phyloP scores from a whole-genome alignment of 37 sponge, comb jelly and placozoan species.

The Halichondria panicea region DNA sequence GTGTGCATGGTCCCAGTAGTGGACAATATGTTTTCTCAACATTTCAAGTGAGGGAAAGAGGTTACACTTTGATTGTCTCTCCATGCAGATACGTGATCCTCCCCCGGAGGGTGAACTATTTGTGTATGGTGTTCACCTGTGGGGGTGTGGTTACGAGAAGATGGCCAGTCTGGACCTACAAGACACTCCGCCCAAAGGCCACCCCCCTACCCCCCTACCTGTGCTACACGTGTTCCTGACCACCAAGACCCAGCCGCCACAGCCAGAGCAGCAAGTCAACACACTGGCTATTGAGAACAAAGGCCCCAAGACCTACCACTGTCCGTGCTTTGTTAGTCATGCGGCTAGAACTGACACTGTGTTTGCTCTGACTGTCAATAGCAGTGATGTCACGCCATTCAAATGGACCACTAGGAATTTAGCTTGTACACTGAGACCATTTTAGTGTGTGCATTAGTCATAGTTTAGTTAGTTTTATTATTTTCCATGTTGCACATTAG shows the following conservation, averaged over 20 bases:
- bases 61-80: neutral
- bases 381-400: constrained; percentile 36
- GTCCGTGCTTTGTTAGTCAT: constrained; percentile 49
- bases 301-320: constrained; percentile 34
- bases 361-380: constrained; percentile 46
- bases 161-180: constrained; percentile 54
- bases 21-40: neutral
- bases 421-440: constrained; percentile 63
- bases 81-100: constrained; percentile 82
- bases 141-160: constrained; percentile 79
- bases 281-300: constrained; percentile 28
- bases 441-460: constrained; percentile 8
- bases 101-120: constrained; percentile 83
- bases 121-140: constrained; percentile 70
- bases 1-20: no score
- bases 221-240: constrained; percentile 60
- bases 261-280: neutral
- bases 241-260: neutral
- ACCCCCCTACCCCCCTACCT: constrained; percentile 53
- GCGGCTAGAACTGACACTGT: constrained; percentile 3
- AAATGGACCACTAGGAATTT: constrained; percentile 71
- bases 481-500: no score
- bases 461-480: no score
- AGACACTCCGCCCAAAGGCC: constrained; percentile 63
- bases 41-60: neutral